Conservation (phyloP, 2,113 vertebrate species). For the Leptocoma aspasia region DNA sequence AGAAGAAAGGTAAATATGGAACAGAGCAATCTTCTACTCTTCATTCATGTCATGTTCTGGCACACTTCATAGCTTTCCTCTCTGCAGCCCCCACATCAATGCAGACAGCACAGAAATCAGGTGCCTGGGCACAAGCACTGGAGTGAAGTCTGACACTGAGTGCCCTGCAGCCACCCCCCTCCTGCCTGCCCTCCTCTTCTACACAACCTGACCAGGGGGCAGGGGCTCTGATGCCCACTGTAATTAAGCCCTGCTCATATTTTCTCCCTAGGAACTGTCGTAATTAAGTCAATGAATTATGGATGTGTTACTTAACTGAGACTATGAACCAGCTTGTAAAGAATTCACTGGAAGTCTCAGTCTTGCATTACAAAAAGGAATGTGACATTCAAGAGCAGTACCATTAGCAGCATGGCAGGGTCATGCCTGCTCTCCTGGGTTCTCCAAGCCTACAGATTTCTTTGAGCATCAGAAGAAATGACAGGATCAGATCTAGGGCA, state of each 20-base stretch:
- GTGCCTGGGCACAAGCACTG: neutral
- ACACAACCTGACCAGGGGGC: neutral
- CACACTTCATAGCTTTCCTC: neutral
- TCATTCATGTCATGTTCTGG: neutral
- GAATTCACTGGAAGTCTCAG: neutral
- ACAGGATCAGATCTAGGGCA: neutral
- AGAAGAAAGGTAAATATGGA: neutral
- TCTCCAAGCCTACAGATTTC: neutral
- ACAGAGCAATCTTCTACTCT: neutral
- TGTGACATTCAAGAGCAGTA: neutral
- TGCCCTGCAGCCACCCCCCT: neutral
- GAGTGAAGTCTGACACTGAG: neutral
- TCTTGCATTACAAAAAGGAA: neutral
- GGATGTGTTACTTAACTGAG: conserved; percentile 16
- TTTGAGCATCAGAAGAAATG: neutral
- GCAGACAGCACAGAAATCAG: neutral
- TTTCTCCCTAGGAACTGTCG: neutral
- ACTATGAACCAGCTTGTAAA: neutral
- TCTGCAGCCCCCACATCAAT: neutral
- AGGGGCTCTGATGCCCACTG: neutral
- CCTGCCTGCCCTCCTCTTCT: neutral
- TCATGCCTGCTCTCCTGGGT: neutral
- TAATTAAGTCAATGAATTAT: neutral
- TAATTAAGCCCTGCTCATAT: neutral
- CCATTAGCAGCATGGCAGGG: neutral